Base-by-base conservation (phyloP, 1,140 invertebrate species). In the Aleiodes sp. region DNA sequence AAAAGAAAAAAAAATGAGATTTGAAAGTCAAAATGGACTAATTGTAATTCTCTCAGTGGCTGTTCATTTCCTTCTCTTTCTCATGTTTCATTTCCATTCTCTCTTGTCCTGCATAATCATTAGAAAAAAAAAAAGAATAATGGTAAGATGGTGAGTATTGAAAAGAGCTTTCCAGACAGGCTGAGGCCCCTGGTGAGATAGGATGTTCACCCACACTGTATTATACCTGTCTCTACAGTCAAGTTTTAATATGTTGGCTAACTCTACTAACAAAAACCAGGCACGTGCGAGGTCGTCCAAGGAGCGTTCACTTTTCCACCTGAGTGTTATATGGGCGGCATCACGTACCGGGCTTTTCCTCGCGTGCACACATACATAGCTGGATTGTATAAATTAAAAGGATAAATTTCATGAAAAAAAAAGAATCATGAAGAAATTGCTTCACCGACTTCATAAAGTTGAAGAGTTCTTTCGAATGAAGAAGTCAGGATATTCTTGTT, bases 201-300 rank as follows among this genome's bases (percentile, higher is more conserved):
- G 64, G 43, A 56, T 65, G 29, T 59, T 59, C 64, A 65, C 64
- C 64, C 43, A 65, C 46, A 65, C 64, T 59, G 4, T 16, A 59
- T 24, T 31, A 6, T 59, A 4, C 2, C 26, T 59, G 10, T n/a
- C n/a, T n/a, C n/a, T n/a, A n/a, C n/a, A n/a, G n/a, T n/a, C n/a
- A n/a, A 28, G 56, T 59, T 31, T 52, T 14, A 59, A 28, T 26
- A 14, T 31, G 56, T 59, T 59, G 56, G 56, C 39, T 59, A 43
- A 19, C 14, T 57, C 65, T 61, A 10, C 43, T 67, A 71, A 68
- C 43, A 65, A 71, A 71, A 71, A 68, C 65, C 65, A 71, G 65
- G 70, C 70, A 71, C 70, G 70, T 71, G 70, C 70, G 60, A 59
- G 61, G 60, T 63, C 65, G 62, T 26, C 35, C 37, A 33, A 12